Evolutionary conservation across 1,140 invertebrate genomes (phyloP).

Genomic region (Euura saliciscinereae): DNA sequence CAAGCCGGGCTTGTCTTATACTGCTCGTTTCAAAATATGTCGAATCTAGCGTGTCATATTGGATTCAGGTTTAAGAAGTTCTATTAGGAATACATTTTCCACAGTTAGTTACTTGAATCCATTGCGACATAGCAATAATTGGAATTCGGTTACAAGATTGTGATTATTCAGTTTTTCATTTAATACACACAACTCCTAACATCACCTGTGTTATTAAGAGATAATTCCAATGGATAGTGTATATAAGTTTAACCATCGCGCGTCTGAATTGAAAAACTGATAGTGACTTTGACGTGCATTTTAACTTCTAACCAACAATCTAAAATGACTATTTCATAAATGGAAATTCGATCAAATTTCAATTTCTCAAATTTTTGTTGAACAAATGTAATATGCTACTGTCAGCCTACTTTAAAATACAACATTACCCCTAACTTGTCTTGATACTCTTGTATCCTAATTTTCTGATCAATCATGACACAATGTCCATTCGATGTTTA

Average conservation of each 20-base stretch:
- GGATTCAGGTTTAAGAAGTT: background rate
- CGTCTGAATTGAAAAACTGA: background rate
- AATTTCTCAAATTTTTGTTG: too few species aligned
- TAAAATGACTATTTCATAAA: too few species aligned
- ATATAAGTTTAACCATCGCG: background rate
- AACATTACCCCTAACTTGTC: too few species aligned
- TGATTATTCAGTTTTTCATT: background rate
- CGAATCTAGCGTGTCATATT: constrained; percentile 32
- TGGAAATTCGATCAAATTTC: too few species aligned
- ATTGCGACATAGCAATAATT: background rate
- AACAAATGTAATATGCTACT: too few species aligned
- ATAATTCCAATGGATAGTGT: background rate
- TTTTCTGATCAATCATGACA: too few species aligned
- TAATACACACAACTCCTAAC: background rate
- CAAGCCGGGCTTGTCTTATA: constrained; percentile 28
- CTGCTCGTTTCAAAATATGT: constrained; percentile 42
- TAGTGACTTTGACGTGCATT: background rate
- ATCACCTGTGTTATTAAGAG: too few species aligned
- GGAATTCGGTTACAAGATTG: background rate
- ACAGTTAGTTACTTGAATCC: background rate
- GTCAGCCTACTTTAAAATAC: too few species aligned
- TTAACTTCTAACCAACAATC: too few species aligned
- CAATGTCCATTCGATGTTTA: too few species aligned
- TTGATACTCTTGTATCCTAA: too few species aligned
- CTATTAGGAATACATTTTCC: background rate